Percentiles rank a stretch among this genome's conserved stretches.
These are phyloP conservation scores for Montifringilla adamsi DNA, from an alignment of 2,113 vertebrate genomes.

Conservation along the genomic window DNA sequence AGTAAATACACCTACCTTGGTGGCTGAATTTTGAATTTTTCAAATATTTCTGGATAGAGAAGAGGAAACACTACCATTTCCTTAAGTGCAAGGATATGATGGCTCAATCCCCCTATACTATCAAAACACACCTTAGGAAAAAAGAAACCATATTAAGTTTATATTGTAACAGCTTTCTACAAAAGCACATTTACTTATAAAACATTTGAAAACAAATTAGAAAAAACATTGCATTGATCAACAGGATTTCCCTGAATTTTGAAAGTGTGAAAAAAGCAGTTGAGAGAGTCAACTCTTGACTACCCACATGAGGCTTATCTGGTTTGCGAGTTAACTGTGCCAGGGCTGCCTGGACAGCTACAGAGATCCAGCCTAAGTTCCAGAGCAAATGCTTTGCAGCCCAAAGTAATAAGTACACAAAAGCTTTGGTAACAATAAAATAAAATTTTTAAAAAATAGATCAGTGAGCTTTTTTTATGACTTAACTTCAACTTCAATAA, in stretches of 20 bases:
- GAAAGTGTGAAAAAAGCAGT: background rate
- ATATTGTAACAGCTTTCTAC: background rate
- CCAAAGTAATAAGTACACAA: background rate
- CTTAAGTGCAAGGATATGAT: conserved; percentile 95
- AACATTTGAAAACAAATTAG: background rate
- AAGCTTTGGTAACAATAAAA: background rate
- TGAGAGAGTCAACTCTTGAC: background rate
- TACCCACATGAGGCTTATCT: background rate
- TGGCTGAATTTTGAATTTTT: conserved; percentile 98
- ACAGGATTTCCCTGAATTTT: background rate
- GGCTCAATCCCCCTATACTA: conserved; percentile 90
- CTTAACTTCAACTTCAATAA: background rate
- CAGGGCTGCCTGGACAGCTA: background rate
- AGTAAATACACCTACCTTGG: conserved; percentile 82
- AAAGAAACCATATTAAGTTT: background rate
- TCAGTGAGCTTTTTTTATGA: background rate
- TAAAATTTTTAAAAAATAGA: background rate
- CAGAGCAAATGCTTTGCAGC: background rate
- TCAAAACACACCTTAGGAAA: conserved; percentile 88
- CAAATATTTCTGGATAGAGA: conserved; percentile 96
- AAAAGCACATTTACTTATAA: background rate
- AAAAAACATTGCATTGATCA: background rate
- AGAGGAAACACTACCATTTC: conserved; percentile 99
- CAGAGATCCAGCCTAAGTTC: background rate
- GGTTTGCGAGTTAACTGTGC: background rate